Conservation (phyloP, 2,888 invertebrate species). For the Lasioglossum zephyrum region DNA sequence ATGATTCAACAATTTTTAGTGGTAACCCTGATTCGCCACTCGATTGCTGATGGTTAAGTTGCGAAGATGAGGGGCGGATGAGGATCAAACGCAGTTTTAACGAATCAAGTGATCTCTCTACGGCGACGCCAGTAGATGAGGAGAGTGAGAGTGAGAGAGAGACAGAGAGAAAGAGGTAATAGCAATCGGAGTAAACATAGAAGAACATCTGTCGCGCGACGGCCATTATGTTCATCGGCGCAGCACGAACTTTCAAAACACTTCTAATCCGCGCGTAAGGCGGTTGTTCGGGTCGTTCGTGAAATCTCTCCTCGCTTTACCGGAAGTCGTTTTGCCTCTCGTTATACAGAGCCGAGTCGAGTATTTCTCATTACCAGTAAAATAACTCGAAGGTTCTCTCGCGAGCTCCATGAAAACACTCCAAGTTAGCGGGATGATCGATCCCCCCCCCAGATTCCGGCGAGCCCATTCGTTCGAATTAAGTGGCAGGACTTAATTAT, state of each 20-base stretch:
- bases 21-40: too few relatives aligned
- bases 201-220: slow-evolving; percentile 29
- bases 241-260: slow-evolving; percentile 3
- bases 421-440: slow-evolving; percentile 47
- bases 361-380: slow-evolving; percentile 59
- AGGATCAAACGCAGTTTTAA: neutral
- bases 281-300: neutral
- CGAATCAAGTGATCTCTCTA: neutral
- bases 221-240: slow-evolving; percentile 28
- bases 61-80: too few relatives aligned
- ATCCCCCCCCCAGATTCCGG: slow-evolving; percentile 32
- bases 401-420: slow-evolving; percentile 48
- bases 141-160: neutral
- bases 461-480: slow-evolving; percentile 46
- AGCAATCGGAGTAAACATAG: neutral
- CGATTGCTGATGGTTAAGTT: too few relatives aligned
- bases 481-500: slow-evolving; percentile 66
- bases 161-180: neutral
- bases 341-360: slow-evolving; percentile 44
- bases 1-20: too few relatives aligned
- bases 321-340: slow-evolving; percentile 40
- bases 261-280: slow-evolving; percentile 33
- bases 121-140: neutral
- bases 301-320: slow-evolving; percentile 26
- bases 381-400: slow-evolving; percentile 11